Evolutionary conservation across 2,113 vertebrate genomes (phyloP).

Genomic region (Pogonocichla stellata): DNA sequence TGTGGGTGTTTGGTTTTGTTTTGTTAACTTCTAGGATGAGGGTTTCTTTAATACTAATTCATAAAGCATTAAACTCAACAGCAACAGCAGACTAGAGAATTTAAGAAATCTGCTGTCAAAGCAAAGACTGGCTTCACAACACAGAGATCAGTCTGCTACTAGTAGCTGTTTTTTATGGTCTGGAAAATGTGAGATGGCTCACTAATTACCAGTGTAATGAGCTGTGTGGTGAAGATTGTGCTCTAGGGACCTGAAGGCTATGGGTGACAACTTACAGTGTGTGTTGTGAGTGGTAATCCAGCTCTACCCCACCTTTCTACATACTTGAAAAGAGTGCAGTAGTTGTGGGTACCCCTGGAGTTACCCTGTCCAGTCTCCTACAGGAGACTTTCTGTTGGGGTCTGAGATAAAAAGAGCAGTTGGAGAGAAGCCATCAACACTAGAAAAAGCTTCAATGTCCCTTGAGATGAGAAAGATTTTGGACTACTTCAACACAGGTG

Average conservation of each 20-base stretch:
- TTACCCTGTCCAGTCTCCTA: neutral
- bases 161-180: neutral
- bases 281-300: neutral
- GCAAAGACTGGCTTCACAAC: neutral
- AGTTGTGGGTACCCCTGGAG: neutral
- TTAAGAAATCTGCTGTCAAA: neutral
- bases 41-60: neutral
- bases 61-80: neutral
- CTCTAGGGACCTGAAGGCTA: neutral
- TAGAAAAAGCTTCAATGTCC: neutral
- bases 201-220: conserved; percentile 9
- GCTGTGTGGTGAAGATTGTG: neutral
- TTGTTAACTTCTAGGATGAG: neutral
- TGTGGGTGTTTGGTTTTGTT: neutral
- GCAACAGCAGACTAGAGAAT: neutral
- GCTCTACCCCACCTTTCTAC: neutral
- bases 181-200: neutral
- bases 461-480: neutral
- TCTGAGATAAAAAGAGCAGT: neutral
- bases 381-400: neutral
- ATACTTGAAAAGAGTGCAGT: neutral
- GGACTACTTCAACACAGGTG: neutral
- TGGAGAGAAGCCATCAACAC: neutral
- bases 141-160: neutral
- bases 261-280: neutral